A percentile compares a stretch with the other conserved stretches of the same genome.
Evolutionary conservation across 1,140 invertebrate species (phyloP).

Genomic region (Leptestheria dahalacensis): DNA sequence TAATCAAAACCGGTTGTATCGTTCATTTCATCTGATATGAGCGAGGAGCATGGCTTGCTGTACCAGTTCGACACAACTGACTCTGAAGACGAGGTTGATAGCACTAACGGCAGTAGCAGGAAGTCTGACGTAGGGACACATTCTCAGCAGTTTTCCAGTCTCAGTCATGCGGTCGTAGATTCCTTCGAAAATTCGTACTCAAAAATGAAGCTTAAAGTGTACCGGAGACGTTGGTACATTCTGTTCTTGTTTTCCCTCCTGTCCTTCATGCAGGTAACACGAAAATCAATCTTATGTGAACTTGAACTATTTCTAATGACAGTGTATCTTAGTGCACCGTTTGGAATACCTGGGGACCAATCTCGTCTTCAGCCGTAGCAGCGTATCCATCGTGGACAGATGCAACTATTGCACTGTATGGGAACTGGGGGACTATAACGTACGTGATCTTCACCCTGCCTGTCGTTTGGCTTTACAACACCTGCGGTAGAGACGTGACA

Average conservation of each 20-base stretch:
- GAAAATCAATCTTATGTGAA: not conserved
- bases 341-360: constrained; percentile 40
- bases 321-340: constrained; percentile 20
- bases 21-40: not conserved
- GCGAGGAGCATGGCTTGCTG: not conserved
- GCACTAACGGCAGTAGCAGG: not conserved
- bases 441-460: constrained; percentile 31
- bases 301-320: not conserved
- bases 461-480: constrained; percentile 31
- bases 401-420: constrained; percentile 31
- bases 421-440: constrained; percentile 36
- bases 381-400: constrained; percentile 34
- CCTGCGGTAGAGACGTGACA: too few species aligned
- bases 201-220: constrained; percentile 5
- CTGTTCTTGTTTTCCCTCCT: constrained; percentile 6
- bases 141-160: not conserved
- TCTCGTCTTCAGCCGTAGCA: constrained; percentile 29
- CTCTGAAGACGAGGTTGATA: not conserved
- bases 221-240: constrained; percentile 11
- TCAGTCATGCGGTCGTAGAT: not conserved
- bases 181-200: not conserved
- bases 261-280: constrained; percentile 11
- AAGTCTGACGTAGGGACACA: not conserved
- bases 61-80: not conserved
- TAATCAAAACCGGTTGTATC: too few species aligned